Percentiles rank a stretch among this genome's conserved stretches.
These are phyloP conservation scores for Chelonus insularis DNA, from an alignment of 1,140 invertebrate species.

Conservation along the genomic window DNA sequence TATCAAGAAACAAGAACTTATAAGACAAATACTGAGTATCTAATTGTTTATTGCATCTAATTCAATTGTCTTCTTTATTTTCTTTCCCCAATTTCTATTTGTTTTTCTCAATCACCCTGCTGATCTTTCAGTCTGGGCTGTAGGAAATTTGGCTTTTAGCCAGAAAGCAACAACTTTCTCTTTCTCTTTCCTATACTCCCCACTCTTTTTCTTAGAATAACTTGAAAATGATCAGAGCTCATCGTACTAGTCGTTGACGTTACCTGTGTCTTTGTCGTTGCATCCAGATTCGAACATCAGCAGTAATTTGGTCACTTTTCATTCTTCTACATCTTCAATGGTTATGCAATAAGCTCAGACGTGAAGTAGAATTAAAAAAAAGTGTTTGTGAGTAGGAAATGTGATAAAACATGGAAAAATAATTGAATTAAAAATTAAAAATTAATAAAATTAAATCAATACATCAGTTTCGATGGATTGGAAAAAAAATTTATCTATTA, in stretches of 20 bases:
- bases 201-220: constrained; percentile 53
- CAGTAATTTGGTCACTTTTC: constrained; percentile 38
- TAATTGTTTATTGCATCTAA: too few species aligned
- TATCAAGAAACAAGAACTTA: too few species aligned
- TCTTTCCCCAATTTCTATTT: background rate
- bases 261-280: constrained; percentile 35
- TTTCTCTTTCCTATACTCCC: constrained; percentile 22
- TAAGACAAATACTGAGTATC: background rate
- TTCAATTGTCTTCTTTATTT: background rate
- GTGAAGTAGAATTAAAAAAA: background rate
- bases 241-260: constrained; percentile 1
- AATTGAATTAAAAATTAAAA: too few species aligned
- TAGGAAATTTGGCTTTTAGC: background rate
- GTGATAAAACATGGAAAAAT: too few species aligned
- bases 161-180: constrained; percentile 4
- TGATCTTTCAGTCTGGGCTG: background rate
- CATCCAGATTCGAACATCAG: constrained; percentile 35
- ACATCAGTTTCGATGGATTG: too few species aligned
- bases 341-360: constrained; percentile 6
- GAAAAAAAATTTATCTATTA: too few species aligned
- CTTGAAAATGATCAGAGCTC: constrained; percentile 52
- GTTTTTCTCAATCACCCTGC: background rate
- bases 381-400: background rate
- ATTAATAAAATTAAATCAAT: too few species aligned
- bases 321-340: constrained; percentile 36